phyloP scores from a whole-genome alignment of 2,797 vertebrate species.

The Phalloptychus januarius region DNA sequence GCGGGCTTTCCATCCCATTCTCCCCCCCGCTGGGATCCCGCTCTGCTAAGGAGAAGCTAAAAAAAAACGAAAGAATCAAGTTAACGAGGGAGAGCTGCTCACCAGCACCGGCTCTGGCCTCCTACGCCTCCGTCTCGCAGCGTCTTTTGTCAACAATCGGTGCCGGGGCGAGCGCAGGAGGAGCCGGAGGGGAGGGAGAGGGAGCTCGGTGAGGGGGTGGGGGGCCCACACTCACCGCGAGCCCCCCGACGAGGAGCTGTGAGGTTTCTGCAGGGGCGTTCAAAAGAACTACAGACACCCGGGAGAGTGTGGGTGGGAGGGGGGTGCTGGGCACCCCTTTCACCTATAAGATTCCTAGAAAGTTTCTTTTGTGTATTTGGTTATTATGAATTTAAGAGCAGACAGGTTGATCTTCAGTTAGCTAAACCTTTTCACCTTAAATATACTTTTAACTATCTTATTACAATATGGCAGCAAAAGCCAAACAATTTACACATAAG shows the following conservation, averaged over 20 bases:
- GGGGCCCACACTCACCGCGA: conserved; percentile 57
- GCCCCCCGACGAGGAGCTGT: conserved; percentile 67
- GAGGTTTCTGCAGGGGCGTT: conserved; percentile 56
- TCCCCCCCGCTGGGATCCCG: conserved; percentile 14
- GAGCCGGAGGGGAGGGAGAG: conserved; percentile 52
- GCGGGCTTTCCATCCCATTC: conserved; percentile 53
- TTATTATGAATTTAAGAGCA: background rate
- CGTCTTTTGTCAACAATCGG: conserved; percentile 85
- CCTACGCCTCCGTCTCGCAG: conserved; percentile 59
- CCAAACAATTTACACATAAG: too few relatives aligned
- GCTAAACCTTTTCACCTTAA: too few relatives aligned
- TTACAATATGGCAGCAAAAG: too few relatives aligned
- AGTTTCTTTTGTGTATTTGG: background rate
- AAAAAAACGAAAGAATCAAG: conserved; percentile 7
- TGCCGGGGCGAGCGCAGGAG: conserved; percentile 74
- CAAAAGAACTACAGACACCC: background rate
- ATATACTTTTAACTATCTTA: too few relatives aligned
- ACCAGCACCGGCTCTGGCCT: conserved; percentile 50
- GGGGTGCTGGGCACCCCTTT: background rate
- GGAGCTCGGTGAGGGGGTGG: conserved; percentile 50
- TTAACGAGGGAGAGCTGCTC: conserved; percentile 31
- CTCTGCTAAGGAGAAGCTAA: background rate
- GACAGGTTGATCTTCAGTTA: background rate
- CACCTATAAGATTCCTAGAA: background rate
- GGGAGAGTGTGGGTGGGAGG: background rate